Evolutionary conservation across 23 tunicate genomes (phyloP), one percentile per base, ranked within the genome.

Genomic region (Halocynthia aurantium): DNA sequence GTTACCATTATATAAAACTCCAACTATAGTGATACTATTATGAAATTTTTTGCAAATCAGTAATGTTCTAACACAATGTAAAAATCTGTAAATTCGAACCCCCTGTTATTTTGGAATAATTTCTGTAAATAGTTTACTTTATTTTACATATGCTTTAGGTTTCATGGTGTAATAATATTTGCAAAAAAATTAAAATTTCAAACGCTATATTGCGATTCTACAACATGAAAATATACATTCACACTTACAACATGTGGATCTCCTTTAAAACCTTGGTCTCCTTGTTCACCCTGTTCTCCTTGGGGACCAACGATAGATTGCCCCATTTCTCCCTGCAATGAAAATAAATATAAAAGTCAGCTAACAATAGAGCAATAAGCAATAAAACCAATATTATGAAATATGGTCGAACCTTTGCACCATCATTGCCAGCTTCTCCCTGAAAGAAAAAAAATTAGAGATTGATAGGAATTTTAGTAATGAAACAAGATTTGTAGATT

Each of bases 211-310:
- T 31, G 44, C 44, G 44, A 31, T 31, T 0, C 44, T 31, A 31
- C 44, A 31, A 31, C 44, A 31, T 31, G 44, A 31, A 31, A 31
- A 31, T 31, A 31, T 31, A 31, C 86, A 62, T 82, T 80, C 76
- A 70, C 82, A 31, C 92, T 83, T 51, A 76, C 87, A 10, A 77
- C 83, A 19, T 81, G 82, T 51, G 79, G 82, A 69, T 84, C 88
- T 52, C 96, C 96, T n/a, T 75, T 81, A 1, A 80, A 78, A 5
- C 96, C 96, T 50, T 77, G 75, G 11, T 79, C 77, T 50, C 87
- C 87, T 20, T 69, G 52, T 40, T 67, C 72, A 52, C 90, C 90
- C 8, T 69, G 70, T 40, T 73, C 82, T 22, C 95, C 95, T 72
- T 80, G 57, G 50, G 51, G 72, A 13, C 81, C 81, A 51, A 52